Conservation (phyloP, 2,888 invertebrate genomes). For the Lasioglossum lativentre region DNA sequence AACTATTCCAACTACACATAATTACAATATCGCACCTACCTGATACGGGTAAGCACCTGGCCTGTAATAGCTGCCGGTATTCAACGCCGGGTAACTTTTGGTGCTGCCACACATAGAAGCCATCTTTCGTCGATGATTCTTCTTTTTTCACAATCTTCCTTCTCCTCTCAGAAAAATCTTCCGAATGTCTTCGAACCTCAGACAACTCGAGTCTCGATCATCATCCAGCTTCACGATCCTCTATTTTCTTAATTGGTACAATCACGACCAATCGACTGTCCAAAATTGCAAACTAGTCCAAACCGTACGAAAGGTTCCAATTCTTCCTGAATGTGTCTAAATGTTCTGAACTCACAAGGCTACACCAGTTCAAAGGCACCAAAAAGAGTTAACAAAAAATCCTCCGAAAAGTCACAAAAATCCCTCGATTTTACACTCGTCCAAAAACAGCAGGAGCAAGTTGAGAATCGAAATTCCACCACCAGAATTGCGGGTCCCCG, state of each 20-base stretch:
- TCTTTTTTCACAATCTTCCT: neutral
- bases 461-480: neutral
- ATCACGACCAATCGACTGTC: neutral
- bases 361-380: neutral
- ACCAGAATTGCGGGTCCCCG: neutral
- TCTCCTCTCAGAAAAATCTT: neutral
- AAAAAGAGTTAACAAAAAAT: neutral
- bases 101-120: constrained; percentile 88
- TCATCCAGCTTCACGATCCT: neutral
- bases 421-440: neutral
- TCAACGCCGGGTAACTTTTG: constrained; percentile 88
- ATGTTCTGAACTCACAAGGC: neutral
- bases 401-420: neutral
- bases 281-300: neutral
- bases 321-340: neutral
- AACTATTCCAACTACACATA: neutral
- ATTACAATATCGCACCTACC: constrained; percentile 72
- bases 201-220: constrained; percentile 24
- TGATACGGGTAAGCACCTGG: constrained; percentile 84
- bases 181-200: constrained; percentile 7
- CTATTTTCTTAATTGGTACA: neutral
- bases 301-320: neutral
- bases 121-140: constrained; percentile 84
- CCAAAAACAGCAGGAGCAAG: neutral
- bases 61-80: constrained; percentile 87